A percentile compares a stretch with the other conserved stretches of the same genome.
Evolutionary conservation across 2,888 invertebrate species (phyloP).

Genomic region (Anticlea derivata): DNA sequence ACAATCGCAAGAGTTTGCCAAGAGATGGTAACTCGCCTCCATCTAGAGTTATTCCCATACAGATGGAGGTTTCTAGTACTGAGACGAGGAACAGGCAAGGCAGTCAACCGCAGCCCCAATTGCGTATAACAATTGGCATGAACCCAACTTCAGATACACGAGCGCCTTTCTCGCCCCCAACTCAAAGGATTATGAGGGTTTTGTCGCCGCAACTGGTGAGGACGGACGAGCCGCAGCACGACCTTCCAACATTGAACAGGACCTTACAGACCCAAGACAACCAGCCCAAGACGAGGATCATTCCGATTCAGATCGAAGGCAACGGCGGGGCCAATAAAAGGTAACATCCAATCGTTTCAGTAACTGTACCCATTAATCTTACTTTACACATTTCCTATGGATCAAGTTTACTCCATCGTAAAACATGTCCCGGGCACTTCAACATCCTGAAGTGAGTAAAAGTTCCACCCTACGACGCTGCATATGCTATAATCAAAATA

Average conservation of each 20-base stretch:
- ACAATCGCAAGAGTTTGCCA: constrained; percentile 74
- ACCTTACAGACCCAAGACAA: constrained; percentile 61
- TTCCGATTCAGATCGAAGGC: constrained; percentile 85
- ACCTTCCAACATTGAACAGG: constrained; percentile 68
- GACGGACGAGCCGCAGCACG: constrained; percentile 69
- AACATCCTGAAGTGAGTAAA: too few species aligned
- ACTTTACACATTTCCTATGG: too few species aligned
- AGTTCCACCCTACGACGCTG: too few species aligned
- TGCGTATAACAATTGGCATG: constrained; percentile 78
- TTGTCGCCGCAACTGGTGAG: constrained; percentile 80
- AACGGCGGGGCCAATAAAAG: constrained; percentile 70
- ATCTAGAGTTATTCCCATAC: constrained; percentile 86
- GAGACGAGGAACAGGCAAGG: constrained; percentile 62
- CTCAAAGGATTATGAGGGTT: constrained; percentile 81
- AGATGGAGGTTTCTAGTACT: constrained; percentile 82
- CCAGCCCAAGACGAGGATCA: constrained; percentile 81
- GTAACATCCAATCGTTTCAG: constrained; percentile 54
- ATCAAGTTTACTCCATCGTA: too few species aligned
- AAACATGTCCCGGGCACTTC: too few species aligned
- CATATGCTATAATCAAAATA: too few species aligned
- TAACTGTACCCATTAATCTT: too few species aligned
- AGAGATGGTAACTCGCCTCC: constrained; percentile 63
- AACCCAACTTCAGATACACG: constrained; percentile 56
- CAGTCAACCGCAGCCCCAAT: constrained; percentile 61
- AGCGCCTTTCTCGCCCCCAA: constrained; percentile 68